Conservation (phyloP, 2,113 vertebrate species). For the Merops nubicus region DNA sequence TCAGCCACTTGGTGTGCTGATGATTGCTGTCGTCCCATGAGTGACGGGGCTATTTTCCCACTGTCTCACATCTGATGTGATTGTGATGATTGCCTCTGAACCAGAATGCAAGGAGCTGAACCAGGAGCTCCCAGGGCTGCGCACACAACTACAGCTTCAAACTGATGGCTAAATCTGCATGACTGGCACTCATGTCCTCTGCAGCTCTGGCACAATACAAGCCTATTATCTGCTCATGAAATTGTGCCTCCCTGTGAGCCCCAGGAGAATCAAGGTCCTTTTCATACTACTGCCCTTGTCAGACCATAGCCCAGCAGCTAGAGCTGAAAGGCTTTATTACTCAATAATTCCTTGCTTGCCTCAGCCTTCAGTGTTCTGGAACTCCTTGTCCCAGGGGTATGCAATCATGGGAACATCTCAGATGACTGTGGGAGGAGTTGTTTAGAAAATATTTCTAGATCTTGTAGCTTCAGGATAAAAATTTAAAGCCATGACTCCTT, state of each 20-base stretch:
- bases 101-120: neutral
- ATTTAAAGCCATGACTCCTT: neutral
- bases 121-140: neutral
- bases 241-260: neutral
- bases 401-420: neutral
- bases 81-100: neutral
- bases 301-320: neutral
- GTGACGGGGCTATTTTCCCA: neutral
- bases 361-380: neutral
- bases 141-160: neutral
- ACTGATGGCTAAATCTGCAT: neutral
- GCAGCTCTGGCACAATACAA: neutral
- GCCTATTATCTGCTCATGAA: neutral
- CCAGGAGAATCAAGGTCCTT: neutral
- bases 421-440: neutral
- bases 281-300: neutral
- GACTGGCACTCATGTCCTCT: neutral
- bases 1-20: neutral
- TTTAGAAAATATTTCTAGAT: neutral
- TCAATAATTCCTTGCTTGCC: neutral
- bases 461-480: neutral
- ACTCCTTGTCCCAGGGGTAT: neutral
- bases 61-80: neutral
- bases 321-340: neutral
- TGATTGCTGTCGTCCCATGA: conserved; percentile 39